A percentile compares a stretch with the other conserved stretches of the same genome.
These are phyloP conservation scores for Ochotona curzoniae DNA, from an alignment of 2,113 vertebrate genomes.

Conservation along the genomic window DNA sequence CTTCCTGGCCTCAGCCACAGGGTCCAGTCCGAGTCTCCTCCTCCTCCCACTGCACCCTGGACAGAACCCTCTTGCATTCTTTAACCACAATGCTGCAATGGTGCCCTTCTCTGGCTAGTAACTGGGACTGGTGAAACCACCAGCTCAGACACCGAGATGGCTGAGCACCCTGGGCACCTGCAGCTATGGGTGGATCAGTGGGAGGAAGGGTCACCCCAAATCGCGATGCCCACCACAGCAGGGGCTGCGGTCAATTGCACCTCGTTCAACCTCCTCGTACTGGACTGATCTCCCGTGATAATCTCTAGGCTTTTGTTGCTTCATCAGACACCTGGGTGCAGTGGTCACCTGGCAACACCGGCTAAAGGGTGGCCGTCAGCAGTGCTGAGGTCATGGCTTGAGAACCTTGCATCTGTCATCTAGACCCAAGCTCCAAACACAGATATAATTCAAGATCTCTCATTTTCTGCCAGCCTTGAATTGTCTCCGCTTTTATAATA, in stretches of 20 bases:
- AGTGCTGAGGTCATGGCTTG: fast-evolving
- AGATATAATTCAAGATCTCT: not conserved
- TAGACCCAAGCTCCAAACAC: not conserved
- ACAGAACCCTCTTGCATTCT: not conserved
- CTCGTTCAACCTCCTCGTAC: fast-evolving
- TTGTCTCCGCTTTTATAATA: not conserved
- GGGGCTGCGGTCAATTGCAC: fast-evolving
- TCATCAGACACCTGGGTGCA: not conserved
- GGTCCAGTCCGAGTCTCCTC: fast-evolving
- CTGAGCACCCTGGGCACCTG: not conserved
- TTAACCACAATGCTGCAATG: not conserved
- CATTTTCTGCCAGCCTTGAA: not conserved
- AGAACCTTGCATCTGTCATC: not conserved
- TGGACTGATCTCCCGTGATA: not conserved
- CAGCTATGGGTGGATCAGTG: fast-evolving
- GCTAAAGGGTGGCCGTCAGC: fast-evolving
- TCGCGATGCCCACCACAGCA: fast-evolving
- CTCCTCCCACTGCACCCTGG: not conserved
- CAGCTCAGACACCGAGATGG: not conserved
- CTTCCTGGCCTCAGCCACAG: not conserved
- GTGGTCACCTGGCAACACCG: not conserved
- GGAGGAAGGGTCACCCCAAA: not conserved
- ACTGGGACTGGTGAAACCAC: not conserved
- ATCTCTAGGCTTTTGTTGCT: not conserved
- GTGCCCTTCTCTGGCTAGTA: not conserved